Evolutionary conservation across 2,113 vertebrate species (phyloP), one percentile per base, ranked within the genome.

Genomic region (Aspidoscelis tigris): DNA sequence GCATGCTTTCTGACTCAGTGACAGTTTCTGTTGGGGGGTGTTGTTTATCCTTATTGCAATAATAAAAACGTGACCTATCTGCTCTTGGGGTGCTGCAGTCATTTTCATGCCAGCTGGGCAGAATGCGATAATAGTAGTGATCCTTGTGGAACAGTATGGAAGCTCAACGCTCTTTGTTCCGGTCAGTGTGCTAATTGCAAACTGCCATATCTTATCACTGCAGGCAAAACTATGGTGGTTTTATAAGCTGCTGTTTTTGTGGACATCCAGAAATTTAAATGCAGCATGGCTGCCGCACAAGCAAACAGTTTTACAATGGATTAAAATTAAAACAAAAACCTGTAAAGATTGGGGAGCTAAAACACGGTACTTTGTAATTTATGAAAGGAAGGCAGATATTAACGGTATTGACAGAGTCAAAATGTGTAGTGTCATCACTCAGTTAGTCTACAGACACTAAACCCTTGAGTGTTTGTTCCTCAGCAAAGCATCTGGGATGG

Each of bases 1-100:
- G 85, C 44, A 22, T 4, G 1, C 1, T 9, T 85, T 83, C 7
- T 55, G 88, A 87, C 91, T 90, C 76, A 0, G 88, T 20, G 83
- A 78, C 43, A 55, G 5, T 80, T 88, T 80, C 73, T 66, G 10
- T 69, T 47, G 26, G 0, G 14, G 74, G 89, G 47, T 80, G 12
- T 50, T 61, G 16, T 50, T 47, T 22, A 21, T 55, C 76, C 33
- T 73, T 0, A 0, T 3, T 84, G 22, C 43, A 74, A 9, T 47
- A 22, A 58, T 47, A 16, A 82, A 68, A 43, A 72, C 16, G 26
- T 43, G 53, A 39, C 85, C 33, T 78, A 2, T 3, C 33, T 0
- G 2, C 47, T 53, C 75, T 69, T 44, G 8, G 44, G 4, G 21
- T 75, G 24, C 77, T 16, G 5, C 4, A 0, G 4, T 24, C 1